Evolutionary conservation across 2,888 invertebrate genomes (phyloP), one percentile per base, ranked within the genome.

Genomic region (Cylindroiulus punctatus): DNA sequence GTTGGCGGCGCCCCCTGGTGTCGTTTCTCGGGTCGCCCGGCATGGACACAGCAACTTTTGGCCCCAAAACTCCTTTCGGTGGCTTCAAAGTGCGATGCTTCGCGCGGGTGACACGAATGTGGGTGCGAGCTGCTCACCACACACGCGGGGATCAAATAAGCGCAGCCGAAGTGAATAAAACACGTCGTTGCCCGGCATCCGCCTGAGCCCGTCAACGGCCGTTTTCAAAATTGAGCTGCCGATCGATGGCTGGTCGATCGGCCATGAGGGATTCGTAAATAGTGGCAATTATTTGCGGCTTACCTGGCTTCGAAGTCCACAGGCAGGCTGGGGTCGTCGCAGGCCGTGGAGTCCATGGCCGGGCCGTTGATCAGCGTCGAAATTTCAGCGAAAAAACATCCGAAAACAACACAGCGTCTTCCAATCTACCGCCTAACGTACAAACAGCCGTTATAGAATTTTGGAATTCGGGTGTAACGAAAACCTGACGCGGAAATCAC

Each of bases 351-450:
- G n/a, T 57, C 57, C 57, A 57, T 57, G 19, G 57, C n/a, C n/a
- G 57, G 57, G 17, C 47, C 7, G 5, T 2, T n/a, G n/a, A 57
- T n/a, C 7, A 12, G 3, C 57, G 19, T n/a, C n/a, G n/a, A 57
- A n/a, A 57, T 57, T 57, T 57, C n/a, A 57, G 42, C 57, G n/a
- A 57, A 1, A 57, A n/a, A 1, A n/a, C 57, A 57, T 57, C 57
- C 3, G 19, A 57, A 57, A n/a, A 5, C 12, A 47, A 12, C n/a
- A 1, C n/a, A 1, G n/a, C n/a, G n/a, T n/a, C 57, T 57, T 57
- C 57, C n/a, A 57, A 57, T 57, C 57, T 57, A 57, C 57, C 57
- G 57, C 57, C 42, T n/a, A n/a, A n/a, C n/a, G n/a, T n/a, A n/a
- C n/a, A n/a, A n/a, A n/a, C n/a, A n/a, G n/a, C n/a, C n/a, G n/a